Evolutionary conservation across 1,140 invertebrate species (phyloP), one percentile per base, ranked within the genome.

Genomic region (Psilanteris sp.): DNA sequence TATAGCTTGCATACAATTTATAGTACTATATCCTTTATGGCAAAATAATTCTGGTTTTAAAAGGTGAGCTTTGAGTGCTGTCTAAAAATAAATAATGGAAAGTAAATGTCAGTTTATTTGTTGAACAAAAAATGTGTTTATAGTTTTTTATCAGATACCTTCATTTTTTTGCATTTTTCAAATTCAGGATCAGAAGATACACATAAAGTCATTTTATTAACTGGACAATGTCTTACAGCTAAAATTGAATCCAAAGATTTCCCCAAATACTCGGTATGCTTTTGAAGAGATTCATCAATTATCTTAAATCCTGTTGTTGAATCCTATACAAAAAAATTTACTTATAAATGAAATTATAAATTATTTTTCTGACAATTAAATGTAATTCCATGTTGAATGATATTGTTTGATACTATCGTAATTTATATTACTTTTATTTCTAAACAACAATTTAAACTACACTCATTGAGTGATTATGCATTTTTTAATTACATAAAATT

Each of bases 131-230:
- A n/a, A n/a, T n/a, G n/a, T n/a, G n/a, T n/a, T n/a, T n/a, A n/a
- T 44, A 14, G 8, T 29, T 24, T n/a, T 37, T 16, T 41, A 4
- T 24, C 20, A 22, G 0, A 34, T 88, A 97, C 96, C 90, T 92
- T 95, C 97, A 99, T 98, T 86, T 95, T 95, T 20, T 95, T 87
- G 85, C 97, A 99, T 89, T 99, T 99, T 15, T 94, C 92, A 86
- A 95, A 91, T 88, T 99, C 97, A 0, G 92, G 90, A 36, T 96
- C 92, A 0, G 97, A 98, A 0, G 96, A 97, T 4, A 98, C 94
- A 85, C 97, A 99, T 3, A 98, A 80, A 0, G 91, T 93, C 88
- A 97, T 95, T 11, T 90, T 87, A 18, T 91, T 90, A 3, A 97
- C 92, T 0, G 95, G 93, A 86, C 96, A 98, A 37, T 93, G 90